Conservation (phyloP, 1,140 invertebrate species). For the Heterodera carotae region DNA sequence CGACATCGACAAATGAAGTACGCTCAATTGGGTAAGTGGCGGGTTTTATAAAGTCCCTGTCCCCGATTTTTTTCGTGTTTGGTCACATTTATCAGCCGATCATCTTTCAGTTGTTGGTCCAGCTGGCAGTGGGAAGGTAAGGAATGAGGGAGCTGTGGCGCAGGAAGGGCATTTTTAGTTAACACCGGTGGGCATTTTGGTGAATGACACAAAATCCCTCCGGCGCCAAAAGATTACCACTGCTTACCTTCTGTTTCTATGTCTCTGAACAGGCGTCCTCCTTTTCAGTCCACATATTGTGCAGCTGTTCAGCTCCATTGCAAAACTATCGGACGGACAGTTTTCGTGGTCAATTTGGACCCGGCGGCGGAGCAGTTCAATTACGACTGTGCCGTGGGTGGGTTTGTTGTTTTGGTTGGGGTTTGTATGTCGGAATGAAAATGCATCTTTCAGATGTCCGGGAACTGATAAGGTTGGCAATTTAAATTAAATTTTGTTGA, state of each 20-base stretch:
- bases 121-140: conserved; percentile 89
- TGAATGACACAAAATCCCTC: too few relatives aligned
- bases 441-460: conserved; percentile 75
- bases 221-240: too few relatives aligned
- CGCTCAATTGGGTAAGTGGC: conserved; percentile 18
- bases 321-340: conserved; percentile 73
- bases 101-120: conserved; percentile 78
- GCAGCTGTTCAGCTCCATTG: conserved; percentile 82
- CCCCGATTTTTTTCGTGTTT: too few relatives aligned
- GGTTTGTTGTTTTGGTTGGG: conserved; percentile 29
- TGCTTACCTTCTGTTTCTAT: conserved; percentile 48
- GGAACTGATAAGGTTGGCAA: conserved; percentile 75
- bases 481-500: background rate
- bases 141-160: too few relatives aligned
- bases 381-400: conserved; percentile 78
- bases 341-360: conserved; percentile 92
- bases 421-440: background rate
- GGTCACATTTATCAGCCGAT: background rate
- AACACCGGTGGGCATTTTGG: background rate
- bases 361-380: conserved; percentile 94
- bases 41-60: too few relatives aligned
- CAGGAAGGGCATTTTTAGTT: background rate
- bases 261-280: conserved; percentile 66
- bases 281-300: conserved; percentile 87
- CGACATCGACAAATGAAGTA: conserved; percentile 30